Base-by-base conservation (phyloP, 1,140 invertebrate genomes). In the Aporrectodea caliginosa region DNA sequence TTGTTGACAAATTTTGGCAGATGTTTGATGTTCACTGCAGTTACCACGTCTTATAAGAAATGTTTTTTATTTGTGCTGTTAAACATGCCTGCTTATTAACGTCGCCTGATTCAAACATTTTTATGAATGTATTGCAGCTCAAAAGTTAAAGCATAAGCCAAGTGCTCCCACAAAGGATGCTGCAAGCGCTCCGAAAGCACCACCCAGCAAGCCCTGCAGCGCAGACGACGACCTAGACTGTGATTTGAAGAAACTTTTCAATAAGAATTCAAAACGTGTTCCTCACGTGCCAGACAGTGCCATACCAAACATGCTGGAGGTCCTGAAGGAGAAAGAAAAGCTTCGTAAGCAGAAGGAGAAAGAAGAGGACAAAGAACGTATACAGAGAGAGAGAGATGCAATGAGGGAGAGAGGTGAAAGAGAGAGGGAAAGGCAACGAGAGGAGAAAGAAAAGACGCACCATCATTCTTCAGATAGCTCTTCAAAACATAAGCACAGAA, bases 331-430 rank as follows among this genome's bases (percentile, higher is more conserved):
- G 79, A 76, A 22, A 73, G 79, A 78, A 80, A 83, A 68, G 78
- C 43, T n/a, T 16, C 68, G 76, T 83, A 79, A 35, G 84, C 74
- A 74, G 27, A n/a, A 58, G 80, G 86, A 77, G 84, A 85, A 80
- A 86, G 69, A 29, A 75, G 33, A 16, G 34, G 58, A 32, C 16
- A 16, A 43, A 74, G 72, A 75, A 29, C 22, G n/a, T 86, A 73
- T 74, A 81, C 81, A 83, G 82, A 80, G 78, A 82, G 81, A 75
- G 84, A 79, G 85, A 87, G 83, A 82, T 80, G 79, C 69, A 86
- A 84, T 75, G 84, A 27, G 87, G 74, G 70, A 81, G 82, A 35
- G 86, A 86, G 83, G 85, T 83, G 84, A 84, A 43, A 81, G 84
- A 35, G 84, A 84, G 81, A 75, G 79, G 71, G 69, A 81, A 14